phyloP scores from a whole-genome alignment of 2,797 vertebrate species.

The Nyctibius grandis region DNA sequence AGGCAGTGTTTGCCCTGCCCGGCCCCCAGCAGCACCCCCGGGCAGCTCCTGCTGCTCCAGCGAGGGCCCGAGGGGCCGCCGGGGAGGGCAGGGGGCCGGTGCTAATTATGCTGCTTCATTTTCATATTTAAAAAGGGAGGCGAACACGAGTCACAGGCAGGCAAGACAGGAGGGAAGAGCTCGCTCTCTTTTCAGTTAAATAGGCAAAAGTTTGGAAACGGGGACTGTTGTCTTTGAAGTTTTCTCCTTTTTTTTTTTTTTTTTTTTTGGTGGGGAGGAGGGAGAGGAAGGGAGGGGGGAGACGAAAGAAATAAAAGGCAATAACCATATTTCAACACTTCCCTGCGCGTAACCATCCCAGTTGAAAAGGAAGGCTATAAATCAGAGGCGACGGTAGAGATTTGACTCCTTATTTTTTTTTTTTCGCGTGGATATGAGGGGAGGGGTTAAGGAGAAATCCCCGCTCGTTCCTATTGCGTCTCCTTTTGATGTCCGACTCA shows the following conservation, averaged over 20 bases:
- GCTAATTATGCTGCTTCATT: background rate
- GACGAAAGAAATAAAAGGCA: constrained; percentile 11
- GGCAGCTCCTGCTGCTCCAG: background rate
- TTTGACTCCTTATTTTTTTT: background rate
- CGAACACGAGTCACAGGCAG: background rate
- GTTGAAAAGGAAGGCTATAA: constrained; percentile 1
- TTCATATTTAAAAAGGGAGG: background rate
- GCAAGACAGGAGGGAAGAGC: background rate
- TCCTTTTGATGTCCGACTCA: background rate
- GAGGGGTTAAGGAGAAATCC: background rate
- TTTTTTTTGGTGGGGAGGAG: background rate
- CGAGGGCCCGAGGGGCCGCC: background rate
- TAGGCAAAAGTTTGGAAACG: background rate
- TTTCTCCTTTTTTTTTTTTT: background rate
- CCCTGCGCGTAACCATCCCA: background rate
- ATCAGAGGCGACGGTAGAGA: background rate
- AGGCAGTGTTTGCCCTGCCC: no score
- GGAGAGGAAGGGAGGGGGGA: background rate
- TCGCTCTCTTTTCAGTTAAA: background rate
- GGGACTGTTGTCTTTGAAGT: background rate
- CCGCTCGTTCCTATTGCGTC: background rate
- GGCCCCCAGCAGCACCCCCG: background rate
- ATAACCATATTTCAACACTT: constrained; percentile 16
- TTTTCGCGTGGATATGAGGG: background rate
- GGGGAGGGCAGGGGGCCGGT: background rate